Evolutionary conservation across 2,797 vertebrate species (phyloP).

Genomic region (Oreochromis mossambicus): DNA sequence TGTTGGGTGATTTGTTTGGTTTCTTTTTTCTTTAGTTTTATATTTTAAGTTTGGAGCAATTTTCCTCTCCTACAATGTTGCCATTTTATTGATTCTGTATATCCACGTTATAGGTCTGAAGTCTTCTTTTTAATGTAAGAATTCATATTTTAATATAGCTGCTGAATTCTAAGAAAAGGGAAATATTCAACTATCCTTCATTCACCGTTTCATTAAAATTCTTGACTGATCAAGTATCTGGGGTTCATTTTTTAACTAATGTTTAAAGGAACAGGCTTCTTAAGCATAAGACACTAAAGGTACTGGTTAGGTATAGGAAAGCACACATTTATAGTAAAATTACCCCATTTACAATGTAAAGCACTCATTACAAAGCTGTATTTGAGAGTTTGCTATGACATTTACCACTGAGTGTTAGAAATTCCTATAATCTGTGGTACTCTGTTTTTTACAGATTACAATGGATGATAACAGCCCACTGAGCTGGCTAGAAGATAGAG

Average conservation of each 20-base stretch:
- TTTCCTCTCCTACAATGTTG: neutral
- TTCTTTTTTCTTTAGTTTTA: neutral
- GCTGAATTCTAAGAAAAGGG: neutral
- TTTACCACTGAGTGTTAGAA: neutral
- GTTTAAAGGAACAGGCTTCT: neutral
- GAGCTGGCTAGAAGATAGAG: neutral
- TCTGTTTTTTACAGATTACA: neutral
- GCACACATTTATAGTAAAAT: neutral
- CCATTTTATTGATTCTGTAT: neutral
- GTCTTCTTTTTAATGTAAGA: neutral
- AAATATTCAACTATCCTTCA: neutral
- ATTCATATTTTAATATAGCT: neutral
- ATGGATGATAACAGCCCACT: neutral
- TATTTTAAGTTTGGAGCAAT: neutral
- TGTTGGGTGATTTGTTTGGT: neutral
- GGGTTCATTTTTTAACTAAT: neutral
- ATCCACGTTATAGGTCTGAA: accelerated
- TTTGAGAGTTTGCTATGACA: neutral
- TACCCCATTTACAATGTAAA: neutral
- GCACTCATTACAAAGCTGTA: neutral
- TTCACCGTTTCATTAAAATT: neutral
- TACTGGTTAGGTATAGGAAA: accelerated
- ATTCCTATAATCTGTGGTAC: neutral
- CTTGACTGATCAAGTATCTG: neutral
- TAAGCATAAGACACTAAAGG: neutral